Percentiles rank a stretch among this genome's conserved stretches.
Conservation (phyloP, 1,140 invertebrate genomes). For the Plectrocnemia conspersa region DNA sequence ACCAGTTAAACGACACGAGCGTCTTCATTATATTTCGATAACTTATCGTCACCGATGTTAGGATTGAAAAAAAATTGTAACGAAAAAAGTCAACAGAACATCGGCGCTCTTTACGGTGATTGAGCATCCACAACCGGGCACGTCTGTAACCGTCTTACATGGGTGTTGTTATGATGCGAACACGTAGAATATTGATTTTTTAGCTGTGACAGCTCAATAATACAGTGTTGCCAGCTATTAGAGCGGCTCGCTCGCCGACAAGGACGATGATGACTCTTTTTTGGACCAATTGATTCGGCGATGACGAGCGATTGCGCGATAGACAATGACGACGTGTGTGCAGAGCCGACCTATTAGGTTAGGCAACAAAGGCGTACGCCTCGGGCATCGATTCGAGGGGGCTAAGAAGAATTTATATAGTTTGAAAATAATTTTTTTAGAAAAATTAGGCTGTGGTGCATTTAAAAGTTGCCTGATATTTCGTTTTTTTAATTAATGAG, state of each 20-base stretch:
- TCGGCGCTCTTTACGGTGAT: not conserved
- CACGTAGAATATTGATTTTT: conserved; percentile 37
- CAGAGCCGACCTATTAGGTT: not conserved
- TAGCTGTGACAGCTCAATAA: conserved; percentile 35
- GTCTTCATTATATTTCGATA: conserved; percentile 16
- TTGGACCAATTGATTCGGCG: no score
- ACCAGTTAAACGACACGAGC: conserved; percentile 7
- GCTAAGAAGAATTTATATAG: no score
- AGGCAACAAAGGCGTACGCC: no score
- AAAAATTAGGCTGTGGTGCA: no score
- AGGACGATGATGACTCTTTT: conserved; percentile 14
- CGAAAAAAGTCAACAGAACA: not conserved
- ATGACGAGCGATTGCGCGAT: no score
- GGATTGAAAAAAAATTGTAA: not conserved
- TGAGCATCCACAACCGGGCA: no score
- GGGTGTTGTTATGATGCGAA: conserved; percentile 32
- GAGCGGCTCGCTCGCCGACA: not conserved
- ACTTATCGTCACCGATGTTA: conserved; percentile 1
- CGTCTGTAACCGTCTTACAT: conserved; percentile 8
- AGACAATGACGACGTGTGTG: no score
- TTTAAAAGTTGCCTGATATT: no score
- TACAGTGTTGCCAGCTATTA: conserved; percentile 17
- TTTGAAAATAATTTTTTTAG: no score
- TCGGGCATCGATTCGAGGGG: not conserved
- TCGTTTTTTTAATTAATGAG: no score